Base-by-base conservation (phyloP, 2,797 vertebrate genomes). In the Malurus leucopterus region DNA sequence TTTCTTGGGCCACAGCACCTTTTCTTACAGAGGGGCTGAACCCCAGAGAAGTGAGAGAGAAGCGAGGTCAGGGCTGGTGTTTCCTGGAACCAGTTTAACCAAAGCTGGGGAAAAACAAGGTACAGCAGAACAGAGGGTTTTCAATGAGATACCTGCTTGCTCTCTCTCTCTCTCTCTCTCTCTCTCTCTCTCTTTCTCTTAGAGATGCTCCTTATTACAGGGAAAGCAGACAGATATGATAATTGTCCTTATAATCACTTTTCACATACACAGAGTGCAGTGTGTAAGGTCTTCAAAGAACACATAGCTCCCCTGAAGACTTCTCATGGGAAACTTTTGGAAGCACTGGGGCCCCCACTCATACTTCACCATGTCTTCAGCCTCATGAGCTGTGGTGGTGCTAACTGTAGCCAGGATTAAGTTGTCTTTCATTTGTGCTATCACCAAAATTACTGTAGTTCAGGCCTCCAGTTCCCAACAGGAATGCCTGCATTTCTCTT, bases 261-360 rank as follows among this genome's bases (percentile, higher is more conserved):
- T 76, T 53, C 26, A 69, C 8, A 32, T 47, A 19, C 13, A 15
- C 17, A 8, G 63, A 62, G 12, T 24, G 14, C 59, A 11, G 20
- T 1, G 1, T n/a, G 1, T 15, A 17, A 72, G 29, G 30, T 29
- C 49, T n/a, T 53, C 32, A 4, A 1, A 15, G 51, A 69, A 20
- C 44, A 21, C 2, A 1, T 2, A 50, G 11, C 15, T 36, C 11
- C 43, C 41, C 20, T 43, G 47, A 40, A 72, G 26, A 23, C 30
- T 72, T 71, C 63, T n/a, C 44, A 34, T 4, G 17, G 55, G 59
- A 40, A 75, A 54, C 8, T 8, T 64, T 27, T 34, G 15, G 62
- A 23, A 81, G 38, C 1, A 0, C 27, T 27, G 0, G 0, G 1
- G 38, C 4, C 2, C 8, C 26, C 1, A 2, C 1, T 0, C 54